Conservation (phyloP, 2,888 invertebrate genomes). For the Trachelus troglodyta region DNA sequence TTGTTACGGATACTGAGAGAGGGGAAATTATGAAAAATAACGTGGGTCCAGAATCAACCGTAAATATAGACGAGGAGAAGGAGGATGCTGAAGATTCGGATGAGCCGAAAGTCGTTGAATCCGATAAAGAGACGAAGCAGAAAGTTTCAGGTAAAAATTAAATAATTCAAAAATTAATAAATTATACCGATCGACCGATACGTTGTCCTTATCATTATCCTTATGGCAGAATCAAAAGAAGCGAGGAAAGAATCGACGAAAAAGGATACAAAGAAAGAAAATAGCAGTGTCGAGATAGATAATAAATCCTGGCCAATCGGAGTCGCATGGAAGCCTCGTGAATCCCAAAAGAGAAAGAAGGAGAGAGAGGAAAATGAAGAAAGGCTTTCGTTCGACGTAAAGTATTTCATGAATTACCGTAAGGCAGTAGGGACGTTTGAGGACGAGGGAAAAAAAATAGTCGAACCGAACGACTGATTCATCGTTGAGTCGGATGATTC, state of each 20-base stretch:
- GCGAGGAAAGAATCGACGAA: slow-evolving; percentile 9
- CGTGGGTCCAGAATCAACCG: no score
- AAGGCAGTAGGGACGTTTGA: neutral
- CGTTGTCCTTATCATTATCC: neutral
- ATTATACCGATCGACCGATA: neutral
- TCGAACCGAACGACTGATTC: neutral
- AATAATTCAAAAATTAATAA: neutral
- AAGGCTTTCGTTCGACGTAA: neutral
- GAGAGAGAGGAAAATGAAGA: neutral
- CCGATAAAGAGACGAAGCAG: neutral
- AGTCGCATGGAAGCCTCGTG: slow-evolving; percentile 35
- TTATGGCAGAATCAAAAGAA: neutral
- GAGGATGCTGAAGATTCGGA: neutral
- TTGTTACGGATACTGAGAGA: no score
- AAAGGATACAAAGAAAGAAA: slow-evolving; percentile 7
- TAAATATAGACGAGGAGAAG: no score
- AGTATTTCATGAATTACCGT: neutral
- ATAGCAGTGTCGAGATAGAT: slow-evolving; percentile 18
- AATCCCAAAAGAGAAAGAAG: neutral
- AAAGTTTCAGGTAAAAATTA: neutral
- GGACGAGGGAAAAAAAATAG: neutral
- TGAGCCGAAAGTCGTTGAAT: neutral
- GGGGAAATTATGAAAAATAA: no score
- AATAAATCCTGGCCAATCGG: slow-evolving; percentile 45
- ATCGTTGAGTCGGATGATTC: neutral